phyloP scores from a whole-genome alignment of 1,140 invertebrate genomes.

The Arctopsyche grandis region DNA sequence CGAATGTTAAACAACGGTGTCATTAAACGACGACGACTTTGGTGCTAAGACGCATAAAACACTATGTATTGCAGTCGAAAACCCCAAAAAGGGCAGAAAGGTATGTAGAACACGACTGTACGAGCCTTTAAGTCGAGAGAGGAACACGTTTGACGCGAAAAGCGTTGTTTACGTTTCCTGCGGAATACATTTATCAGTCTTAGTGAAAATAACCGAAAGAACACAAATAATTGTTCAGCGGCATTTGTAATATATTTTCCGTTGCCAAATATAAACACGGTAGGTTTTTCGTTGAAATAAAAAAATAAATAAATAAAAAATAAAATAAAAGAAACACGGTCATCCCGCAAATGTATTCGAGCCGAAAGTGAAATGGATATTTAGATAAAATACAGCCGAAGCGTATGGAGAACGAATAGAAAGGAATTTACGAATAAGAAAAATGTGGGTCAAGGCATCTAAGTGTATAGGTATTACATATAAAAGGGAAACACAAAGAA shows the following conservation, averaged over 20 bases:
- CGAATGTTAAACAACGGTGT: slow-evolving; percentile 48
- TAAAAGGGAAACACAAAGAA: background rate
- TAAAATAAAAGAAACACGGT: slow-evolving; percentile 29
- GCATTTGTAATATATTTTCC: slow-evolving; percentile 21
- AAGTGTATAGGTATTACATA: no score
- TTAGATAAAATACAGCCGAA: slow-evolving; percentile 25
- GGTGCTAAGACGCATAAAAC: slow-evolving; percentile 13
- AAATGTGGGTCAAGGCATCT: slow-evolving; percentile 31
- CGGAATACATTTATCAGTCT: slow-evolving; percentile 29
- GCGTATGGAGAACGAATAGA: slow-evolving; percentile 22
- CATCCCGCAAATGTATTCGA: slow-evolving; percentile 29
- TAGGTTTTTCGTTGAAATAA: background rate
- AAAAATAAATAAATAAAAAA: background rate
- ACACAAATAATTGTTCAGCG: slow-evolving; percentile 29
- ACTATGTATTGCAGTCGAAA: background rate
- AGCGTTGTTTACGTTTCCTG: slow-evolving; percentile 16
- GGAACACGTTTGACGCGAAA: background rate
- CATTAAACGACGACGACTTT: slow-evolving; percentile 17
- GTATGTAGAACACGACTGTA: background rate
- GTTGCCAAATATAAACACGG: slow-evolving; percentile 13
- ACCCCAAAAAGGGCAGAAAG: background rate
- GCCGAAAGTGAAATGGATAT: slow-evolving; percentile 30
- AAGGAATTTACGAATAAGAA: slow-evolving; percentile 26
- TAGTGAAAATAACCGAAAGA: slow-evolving; percentile 26
- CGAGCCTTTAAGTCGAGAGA: background rate